Percentiles rank a stretch among this genome's conserved stretches.
Conservation (phyloP, 2,113 vertebrate genomes). For the Hymenochirus boettgeri region DNA sequence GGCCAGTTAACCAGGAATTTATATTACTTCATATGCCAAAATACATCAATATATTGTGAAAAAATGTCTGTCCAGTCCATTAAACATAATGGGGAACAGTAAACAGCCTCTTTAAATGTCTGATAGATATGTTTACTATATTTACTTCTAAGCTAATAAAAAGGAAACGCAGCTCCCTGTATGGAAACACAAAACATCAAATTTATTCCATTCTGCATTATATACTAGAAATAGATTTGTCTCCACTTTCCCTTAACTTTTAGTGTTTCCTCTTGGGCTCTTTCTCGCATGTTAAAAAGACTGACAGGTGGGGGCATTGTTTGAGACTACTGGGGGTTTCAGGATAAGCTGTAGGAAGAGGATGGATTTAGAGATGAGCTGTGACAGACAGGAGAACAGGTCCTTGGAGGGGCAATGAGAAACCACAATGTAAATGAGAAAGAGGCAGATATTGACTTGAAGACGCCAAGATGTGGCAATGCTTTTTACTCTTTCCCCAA, state of each 20-base stretch:
- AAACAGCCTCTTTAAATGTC: too few species aligned
- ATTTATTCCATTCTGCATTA: too few species aligned
- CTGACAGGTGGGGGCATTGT: constrained; percentile 36
- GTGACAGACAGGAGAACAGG: constrained; percentile 32
- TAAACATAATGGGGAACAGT: too few species aligned
- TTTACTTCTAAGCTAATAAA: too few species aligned
- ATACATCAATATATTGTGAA: too few species aligned
- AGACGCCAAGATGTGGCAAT: constrained; percentile 8
- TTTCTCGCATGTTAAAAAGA: constrained; percentile 25
- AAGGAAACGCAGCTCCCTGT: too few species aligned
- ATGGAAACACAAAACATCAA: too few species aligned
- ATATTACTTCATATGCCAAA: too few species aligned
- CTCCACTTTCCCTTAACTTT: constrained; percentile 29
- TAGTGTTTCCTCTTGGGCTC: constrained; percentile 16
- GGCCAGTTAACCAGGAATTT: too few species aligned
- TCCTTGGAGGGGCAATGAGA: constrained; percentile 28
- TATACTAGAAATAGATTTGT: too few species aligned
- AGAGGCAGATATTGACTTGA: constrained; percentile 25
- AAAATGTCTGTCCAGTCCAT: too few species aligned
- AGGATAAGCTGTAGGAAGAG: constrained; percentile 25
- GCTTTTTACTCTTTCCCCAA: constrained; percentile 11
- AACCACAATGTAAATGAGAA: constrained; percentile 36
- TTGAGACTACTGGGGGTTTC: constrained; percentile 10
- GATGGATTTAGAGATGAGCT: constrained; percentile 24
- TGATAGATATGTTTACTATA: too few species aligned